Base-by-base conservation (phyloP, 1,140 invertebrate species). In the Drosophila malerkotliana region DNA sequence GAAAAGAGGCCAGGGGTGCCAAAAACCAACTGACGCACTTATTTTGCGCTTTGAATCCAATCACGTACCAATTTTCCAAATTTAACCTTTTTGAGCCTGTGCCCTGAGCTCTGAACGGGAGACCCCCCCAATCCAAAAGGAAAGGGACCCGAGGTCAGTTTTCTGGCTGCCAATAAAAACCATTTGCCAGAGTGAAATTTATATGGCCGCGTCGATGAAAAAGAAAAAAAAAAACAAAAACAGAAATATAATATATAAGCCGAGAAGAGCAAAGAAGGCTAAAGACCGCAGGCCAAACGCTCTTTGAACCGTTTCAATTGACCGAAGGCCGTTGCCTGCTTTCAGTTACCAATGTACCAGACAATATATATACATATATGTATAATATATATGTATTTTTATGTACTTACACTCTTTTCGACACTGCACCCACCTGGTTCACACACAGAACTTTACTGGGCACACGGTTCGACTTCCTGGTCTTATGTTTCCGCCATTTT, bases 41-140 rank as follows among this genome's bases (percentile, higher is more conserved):
- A 87, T 87, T 87, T 83, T 82, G 83, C 79, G 83, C 83, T 87
- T 87, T 88, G 83, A 88, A 88, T 87, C 83, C 83, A 87, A 87
- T 87, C 83, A 87, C 83, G 83, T 87, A 87, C 75, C 83, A 87
- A 87, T 87, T 87, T 84, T 88, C 79, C 83, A 87, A 87, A 87
- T 83, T 87, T 88, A 88, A 87, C 83, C 83, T 83, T 88, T 87
- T 87, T 76, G 77, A 87, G 82, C 74, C 57, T 26, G 14, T 18
- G 26, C 26, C 74, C 57, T 26, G 14, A 44, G 26, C 26, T 69
- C 57, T 26, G 41, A 44, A 44, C 12, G 12, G 39, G 26, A 28
- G 26, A 28, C 5, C 5, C 5, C 26, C 26, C 4, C 6, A 1
- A 7, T 6, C 26, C n/a, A 14, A 14, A n/a, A 14, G n/a, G 39